These are phyloP conservation scores for Myotis lucifugus DNA, from an alignment of 2,113 vertebrate genomes.

Conservation along the genomic window DNA sequence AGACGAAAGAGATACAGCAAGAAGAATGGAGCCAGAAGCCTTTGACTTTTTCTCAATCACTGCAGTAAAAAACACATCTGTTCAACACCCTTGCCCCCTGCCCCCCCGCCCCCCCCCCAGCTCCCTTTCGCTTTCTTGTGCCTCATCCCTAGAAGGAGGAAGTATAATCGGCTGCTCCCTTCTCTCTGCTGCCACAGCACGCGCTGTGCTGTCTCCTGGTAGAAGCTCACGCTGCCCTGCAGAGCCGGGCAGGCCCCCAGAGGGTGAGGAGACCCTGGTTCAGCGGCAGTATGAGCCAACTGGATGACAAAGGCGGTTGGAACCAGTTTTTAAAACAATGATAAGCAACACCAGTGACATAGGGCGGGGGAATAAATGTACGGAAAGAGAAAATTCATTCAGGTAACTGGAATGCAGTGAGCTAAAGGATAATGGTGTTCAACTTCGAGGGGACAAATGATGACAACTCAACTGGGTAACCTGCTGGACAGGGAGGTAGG, in stretches of 20 bases:
- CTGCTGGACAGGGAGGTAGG: neutral
- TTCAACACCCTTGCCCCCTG: no score
- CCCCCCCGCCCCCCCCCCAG: neutral
- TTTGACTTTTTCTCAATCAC: neutral
- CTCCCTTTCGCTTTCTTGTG: neutral
- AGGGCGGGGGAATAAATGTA: neutral
- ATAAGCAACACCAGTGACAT: neutral
- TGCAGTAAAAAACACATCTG: neutral
- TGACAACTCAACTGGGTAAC: neutral
- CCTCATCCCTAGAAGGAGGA: neutral
- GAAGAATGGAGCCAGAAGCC: neutral
- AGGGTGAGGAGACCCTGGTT: neutral
- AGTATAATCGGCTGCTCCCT: neutral
- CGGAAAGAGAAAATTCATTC: neutral
- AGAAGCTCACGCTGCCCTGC: neutral
- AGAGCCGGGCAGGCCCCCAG: neutral
- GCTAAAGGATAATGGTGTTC: neutral
- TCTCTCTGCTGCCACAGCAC: neutral
- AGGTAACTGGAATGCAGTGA: neutral
- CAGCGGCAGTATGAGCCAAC: neutral
- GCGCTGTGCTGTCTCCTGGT: neutral
- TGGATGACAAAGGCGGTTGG: neutral
- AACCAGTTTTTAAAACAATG: neutral
- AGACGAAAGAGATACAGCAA: neutral
- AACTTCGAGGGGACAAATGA: neutral